Evolutionary conservation across 2,888 invertebrate species (phyloP).

Genomic region (Trissoscelio sp.): DNA sequence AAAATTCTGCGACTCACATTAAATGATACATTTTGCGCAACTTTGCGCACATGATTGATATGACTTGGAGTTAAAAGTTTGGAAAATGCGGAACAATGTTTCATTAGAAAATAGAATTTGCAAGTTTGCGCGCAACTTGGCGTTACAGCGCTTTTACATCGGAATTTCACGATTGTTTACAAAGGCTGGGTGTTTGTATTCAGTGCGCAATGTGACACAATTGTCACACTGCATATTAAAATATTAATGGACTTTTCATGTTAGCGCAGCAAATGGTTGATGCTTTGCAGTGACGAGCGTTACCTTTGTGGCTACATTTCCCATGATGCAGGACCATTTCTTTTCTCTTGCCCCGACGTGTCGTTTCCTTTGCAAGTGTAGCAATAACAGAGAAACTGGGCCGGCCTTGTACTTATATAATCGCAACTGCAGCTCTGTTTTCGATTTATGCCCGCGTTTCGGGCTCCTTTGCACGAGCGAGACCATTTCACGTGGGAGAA

Average conservation of each 20-base stretch:
- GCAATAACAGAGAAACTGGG: constrained; percentile 48
- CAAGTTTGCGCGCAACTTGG: constrained; percentile 1
- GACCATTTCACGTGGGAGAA: constrained; percentile 45
- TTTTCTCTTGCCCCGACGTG: constrained; percentile 38
- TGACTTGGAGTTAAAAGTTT: constrained; percentile 3
- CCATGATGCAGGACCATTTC: constrained; percentile 34
- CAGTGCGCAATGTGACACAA: constrained; percentile 49
- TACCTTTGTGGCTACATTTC: constrained; percentile 51
- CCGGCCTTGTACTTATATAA: constrained; percentile 50
- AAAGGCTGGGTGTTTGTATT: constrained; percentile 59
- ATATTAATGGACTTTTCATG: constrained; percentile 70
- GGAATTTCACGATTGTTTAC: constrained; percentile 39
- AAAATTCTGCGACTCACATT: neutral
- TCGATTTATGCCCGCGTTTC: constrained; percentile 56
- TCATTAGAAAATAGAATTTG: constrained; percentile 30
- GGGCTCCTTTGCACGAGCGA: constrained; percentile 21
- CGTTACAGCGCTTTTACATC: neutral
- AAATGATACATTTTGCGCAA: neutral
- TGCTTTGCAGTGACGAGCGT: constrained; percentile 63
- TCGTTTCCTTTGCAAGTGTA: constrained; percentile 38
- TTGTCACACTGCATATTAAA: constrained; percentile 63
- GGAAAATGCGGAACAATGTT: constrained; percentile 24
- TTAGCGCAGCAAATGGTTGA: constrained; percentile 59
- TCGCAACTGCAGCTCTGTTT: constrained; percentile 46
- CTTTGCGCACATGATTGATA: neutral